phyloP scores from a whole-genome alignment of 2,888 invertebrate species.

The Sialis fuliginosa region DNA sequence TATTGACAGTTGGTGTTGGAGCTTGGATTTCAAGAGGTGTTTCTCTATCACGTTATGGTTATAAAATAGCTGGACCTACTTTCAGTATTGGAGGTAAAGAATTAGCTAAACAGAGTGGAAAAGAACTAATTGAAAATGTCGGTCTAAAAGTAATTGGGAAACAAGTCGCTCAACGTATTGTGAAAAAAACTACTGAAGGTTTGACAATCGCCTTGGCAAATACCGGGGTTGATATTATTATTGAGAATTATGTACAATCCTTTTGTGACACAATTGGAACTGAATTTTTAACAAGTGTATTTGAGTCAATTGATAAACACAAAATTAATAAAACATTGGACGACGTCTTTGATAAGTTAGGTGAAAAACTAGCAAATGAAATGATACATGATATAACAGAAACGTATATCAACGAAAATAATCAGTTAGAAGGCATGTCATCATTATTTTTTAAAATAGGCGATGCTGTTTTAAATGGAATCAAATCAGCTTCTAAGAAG shows the following conservation, averaged over 20 bases:
- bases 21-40: constrained; percentile 6
- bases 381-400: constrained; percentile 5
- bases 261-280: constrained; percentile 7
- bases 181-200: constrained; percentile 6
- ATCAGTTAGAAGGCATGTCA: constrained; percentile 3
- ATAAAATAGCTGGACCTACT: constrained; percentile 5
- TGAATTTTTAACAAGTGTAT: constrained; percentile 4
- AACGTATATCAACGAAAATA: constrained; percentile 5
- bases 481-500: constrained; percentile 6
- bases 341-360: constrained; percentile 3
- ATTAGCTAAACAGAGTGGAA: constrained; percentile 4
- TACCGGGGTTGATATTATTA: constrained; percentile 5
- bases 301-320: constrained; percentile 1
- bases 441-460: constrained; percentile 5
- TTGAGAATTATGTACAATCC: constrained; percentile 7
- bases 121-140: constrained; percentile 4
- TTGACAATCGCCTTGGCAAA: constrained; percentile 7
- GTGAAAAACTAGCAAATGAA: constrained; percentile 2
- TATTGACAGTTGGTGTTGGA: constrained; percentile 5
- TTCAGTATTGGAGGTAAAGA: constrained; percentile 5
- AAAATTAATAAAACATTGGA: not conserved
- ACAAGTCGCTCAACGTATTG: constrained; percentile 7
- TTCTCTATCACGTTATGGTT: constrained; percentile 8
- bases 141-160: constrained; percentile 4
- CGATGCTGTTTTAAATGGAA: constrained; percentile 2